A percentile compares a stretch with the other conserved stretches of the same genome.
Conservation (phyloP, 1,140 invertebrate species). For the Trichogramma pretiosum region DNA sequence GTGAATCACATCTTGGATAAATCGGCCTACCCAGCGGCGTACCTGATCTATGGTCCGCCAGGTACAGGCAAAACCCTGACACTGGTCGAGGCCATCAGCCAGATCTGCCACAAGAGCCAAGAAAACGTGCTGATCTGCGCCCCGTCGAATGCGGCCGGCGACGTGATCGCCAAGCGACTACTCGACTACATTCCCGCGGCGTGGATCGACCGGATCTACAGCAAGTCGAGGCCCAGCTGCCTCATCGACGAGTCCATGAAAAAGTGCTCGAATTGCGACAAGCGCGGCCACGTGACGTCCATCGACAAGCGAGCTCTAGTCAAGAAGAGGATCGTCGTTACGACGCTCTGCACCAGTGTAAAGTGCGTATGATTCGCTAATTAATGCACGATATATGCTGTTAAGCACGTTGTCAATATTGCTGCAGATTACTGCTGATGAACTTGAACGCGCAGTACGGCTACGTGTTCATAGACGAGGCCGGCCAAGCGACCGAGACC, state of each 20-base stretch:
- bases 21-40: conserved; percentile 55
- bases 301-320: background rate
- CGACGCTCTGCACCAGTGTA: background rate
- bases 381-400: background rate
- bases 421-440: background rate
- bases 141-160: conserved; percentile 1
- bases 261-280: background rate
- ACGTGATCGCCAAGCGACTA: background rate
- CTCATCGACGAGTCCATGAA: background rate
- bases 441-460: conserved; percentile 20
- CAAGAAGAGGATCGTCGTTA: background rate
- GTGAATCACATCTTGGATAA: conserved; percentile 54
- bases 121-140: conserved; percentile 4
- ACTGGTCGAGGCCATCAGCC: conserved; percentile 58
- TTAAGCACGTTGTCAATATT: background rate
- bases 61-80: conserved; percentile 75
- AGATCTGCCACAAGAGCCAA: background rate
- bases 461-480: conserved; percentile 80
- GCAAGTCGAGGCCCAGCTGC: background rate
- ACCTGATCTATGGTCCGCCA: conserved; percentile 70
- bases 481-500: conserved; percentile 74
- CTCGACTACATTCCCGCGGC: background rate
- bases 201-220: background rate
- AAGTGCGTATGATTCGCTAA: background rate
- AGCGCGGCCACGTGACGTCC: background rate